A percentile compares a stretch with the other conserved stretches of the same genome.
These are phyloP conservation scores for Halocynthia roretzi DNA, from an alignment of 23 tunicate species.

Conservation along the genomic window DNA sequence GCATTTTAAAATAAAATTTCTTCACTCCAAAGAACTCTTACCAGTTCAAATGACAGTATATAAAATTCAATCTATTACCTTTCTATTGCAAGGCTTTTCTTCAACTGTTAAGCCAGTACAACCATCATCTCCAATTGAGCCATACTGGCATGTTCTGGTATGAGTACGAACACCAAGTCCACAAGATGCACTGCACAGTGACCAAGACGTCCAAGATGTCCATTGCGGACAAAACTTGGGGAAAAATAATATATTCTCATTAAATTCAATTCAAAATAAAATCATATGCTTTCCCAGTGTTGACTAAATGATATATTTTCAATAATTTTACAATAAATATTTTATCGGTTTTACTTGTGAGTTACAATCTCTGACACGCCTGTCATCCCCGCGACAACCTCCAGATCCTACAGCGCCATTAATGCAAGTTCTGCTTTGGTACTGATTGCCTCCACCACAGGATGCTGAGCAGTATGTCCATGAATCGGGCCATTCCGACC, in stretches of 20 bases:
- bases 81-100: slow-evolving; percentile 25
- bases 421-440: slow-evolving; percentile 39
- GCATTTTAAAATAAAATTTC: not conserved
- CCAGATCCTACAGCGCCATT: slow-evolving; percentile 44
- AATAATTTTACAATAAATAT: not conserved
- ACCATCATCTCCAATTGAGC: slow-evolving; percentile 15
- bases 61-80: slow-evolving; percentile 7
- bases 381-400: slow-evolving; percentile 30
- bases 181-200: slow-evolving; percentile 49
- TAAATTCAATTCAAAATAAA: not conserved
- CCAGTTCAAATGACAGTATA: not conserved
- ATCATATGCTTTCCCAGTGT: not conserved
- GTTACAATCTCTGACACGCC: slow-evolving; percentile 24
- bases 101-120: slow-evolving; percentile 17
- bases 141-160: slow-evolving; percentile 35
- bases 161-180: slow-evolving; percentile 62
- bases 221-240: slow-evolving; percentile 45
- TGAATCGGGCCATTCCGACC: slow-evolving; percentile 62
- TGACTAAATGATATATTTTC: not conserved
- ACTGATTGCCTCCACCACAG: slow-evolving; percentile 50
- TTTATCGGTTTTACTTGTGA: slow-evolving; percentile 22
- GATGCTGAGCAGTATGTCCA: slow-evolving; percentile 42
- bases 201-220: slow-evolving; percentile 64
- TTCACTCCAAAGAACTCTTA: not conserved
- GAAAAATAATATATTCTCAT: not conserved